phyloP scores from a whole-genome alignment of 2,113 vertebrate species.

The Nanorana parkeri region DNA sequence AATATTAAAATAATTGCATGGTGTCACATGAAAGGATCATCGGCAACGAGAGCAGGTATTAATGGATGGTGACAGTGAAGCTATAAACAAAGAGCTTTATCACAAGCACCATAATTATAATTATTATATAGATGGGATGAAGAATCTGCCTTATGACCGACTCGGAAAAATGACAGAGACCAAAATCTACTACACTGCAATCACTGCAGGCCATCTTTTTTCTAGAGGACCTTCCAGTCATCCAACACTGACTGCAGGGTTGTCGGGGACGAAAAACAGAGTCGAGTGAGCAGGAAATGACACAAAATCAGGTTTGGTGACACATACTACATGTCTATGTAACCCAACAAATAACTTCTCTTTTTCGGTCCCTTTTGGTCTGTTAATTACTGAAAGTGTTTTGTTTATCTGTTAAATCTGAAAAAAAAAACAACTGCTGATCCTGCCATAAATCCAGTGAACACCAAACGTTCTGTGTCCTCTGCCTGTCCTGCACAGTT shows the following conservation, averaged over 20 bases:
- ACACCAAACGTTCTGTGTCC: no score
- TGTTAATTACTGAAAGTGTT: no score
- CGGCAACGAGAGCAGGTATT: neutral
- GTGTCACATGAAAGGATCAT: neutral
- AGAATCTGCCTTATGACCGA: neutral
- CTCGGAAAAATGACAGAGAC: neutral
- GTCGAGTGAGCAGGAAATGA: neutral
- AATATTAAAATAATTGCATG: neutral
- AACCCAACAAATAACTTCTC: no score
- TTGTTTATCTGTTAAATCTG: no score
- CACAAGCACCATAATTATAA: neutral
- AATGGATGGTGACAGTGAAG: neutral
- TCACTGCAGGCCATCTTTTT: neutral
- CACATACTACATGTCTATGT: neutral
- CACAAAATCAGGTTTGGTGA: neutral
- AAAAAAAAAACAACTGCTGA: no score
- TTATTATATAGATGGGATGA: conserved; percentile 10
- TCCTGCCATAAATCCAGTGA: no score
- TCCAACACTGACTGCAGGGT: neutral
- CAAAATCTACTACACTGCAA: neutral
- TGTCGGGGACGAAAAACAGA: neutral
- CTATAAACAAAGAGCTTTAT: neutral
- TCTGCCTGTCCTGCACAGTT: no score
- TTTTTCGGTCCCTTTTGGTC: no score
- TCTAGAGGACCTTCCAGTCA: neutral